Percentiles rank a stretch among this genome's conserved stretches.
phyloP scores from a whole-genome alignment of 1,140 invertebrate genomes.

The Agrypnia vestita region DNA sequence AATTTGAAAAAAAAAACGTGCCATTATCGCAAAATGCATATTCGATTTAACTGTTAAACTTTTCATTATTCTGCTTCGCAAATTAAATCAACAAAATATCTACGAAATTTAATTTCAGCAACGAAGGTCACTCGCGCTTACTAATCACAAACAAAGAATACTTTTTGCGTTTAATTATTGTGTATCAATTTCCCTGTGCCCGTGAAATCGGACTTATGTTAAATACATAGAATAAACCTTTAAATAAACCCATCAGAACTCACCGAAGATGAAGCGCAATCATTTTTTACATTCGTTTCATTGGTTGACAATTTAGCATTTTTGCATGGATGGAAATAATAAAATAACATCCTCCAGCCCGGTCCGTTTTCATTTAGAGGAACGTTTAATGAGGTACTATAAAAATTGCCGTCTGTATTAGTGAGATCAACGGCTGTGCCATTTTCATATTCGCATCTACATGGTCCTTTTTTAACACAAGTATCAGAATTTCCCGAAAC shows the following conservation, averaged over 20 bases:
- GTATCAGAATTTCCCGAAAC: constrained; percentile 7
- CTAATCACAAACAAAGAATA: too few relatives aligned
- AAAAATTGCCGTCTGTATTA: constrained; percentile 8
- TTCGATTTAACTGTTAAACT: too few relatives aligned
- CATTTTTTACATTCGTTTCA: not conserved
- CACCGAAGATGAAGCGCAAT: constrained; percentile 29
- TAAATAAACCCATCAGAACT: not conserved
- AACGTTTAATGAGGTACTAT: not conserved
- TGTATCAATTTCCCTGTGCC: too few relatives aligned
- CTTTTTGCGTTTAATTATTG: too few relatives aligned
- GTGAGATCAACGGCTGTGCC: constrained; percentile 69
- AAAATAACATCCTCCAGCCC: constrained; percentile 50
- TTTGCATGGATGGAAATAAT: constrained; percentile 68
- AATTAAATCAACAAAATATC: too few relatives aligned
- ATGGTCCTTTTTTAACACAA: constrained; percentile 67
- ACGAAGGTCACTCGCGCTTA: too few relatives aligned
- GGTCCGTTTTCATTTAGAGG: not conserved
- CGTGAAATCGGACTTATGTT: too few relatives aligned
- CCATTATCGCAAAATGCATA: too few relatives aligned
- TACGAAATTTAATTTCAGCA: too few relatives aligned
- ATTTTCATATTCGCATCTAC: constrained; percentile 68
- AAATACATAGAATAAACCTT: too few relatives aligned
- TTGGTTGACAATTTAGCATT: constrained; percentile 51
- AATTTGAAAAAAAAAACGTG: too few relatives aligned
- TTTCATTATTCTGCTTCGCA: too few relatives aligned